Percentiles rank a stretch among this genome's conserved stretches.
Conservation (phyloP, 2,113 vertebrate genomes). For the Ibidorhyncha struthersii region DNA sequence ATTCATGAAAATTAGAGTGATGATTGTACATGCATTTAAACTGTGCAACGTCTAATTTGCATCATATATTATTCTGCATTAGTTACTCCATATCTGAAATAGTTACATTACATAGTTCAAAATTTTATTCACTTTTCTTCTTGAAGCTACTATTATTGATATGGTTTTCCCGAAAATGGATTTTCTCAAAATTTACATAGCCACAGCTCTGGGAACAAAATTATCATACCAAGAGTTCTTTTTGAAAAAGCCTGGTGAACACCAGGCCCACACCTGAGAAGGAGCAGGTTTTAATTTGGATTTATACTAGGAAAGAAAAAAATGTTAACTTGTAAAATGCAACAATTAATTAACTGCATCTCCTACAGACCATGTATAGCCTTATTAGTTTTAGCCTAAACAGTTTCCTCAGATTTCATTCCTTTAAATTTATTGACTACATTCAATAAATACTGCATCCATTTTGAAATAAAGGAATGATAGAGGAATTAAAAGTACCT, state of each 20-base stretch:
- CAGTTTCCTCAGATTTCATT: not conserved
- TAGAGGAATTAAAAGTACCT: not conserved
- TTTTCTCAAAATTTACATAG: not conserved
- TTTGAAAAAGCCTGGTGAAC: not conserved
- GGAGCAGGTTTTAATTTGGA: not conserved
- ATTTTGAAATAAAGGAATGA: constrained; percentile 11
- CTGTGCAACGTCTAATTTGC: not conserved
- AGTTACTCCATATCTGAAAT: not conserved
- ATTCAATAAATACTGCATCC: not conserved
- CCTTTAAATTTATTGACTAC: not conserved
- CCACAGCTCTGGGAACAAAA: not conserved
- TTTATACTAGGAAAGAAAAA: not conserved
- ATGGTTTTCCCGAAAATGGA: not conserved
- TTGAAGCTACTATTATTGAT: not conserved
- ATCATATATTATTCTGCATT: not conserved
- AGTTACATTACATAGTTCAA: not conserved
- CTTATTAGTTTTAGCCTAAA: not conserved
- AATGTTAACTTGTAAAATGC: not conserved
- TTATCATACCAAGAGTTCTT: not conserved
- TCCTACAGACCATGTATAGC: not conserved
- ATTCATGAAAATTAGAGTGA: not conserved
- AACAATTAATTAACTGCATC: not conserved
- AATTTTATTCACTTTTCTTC: not conserved
- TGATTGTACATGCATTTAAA: not conserved
- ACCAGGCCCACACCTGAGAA: not conserved